A percentile compares a stretch with the other conserved stretches of the same genome.
Evolutionary conservation across 2,113 vertebrate species (phyloP).

Genomic region (Plestiodon gilberti): DNA sequence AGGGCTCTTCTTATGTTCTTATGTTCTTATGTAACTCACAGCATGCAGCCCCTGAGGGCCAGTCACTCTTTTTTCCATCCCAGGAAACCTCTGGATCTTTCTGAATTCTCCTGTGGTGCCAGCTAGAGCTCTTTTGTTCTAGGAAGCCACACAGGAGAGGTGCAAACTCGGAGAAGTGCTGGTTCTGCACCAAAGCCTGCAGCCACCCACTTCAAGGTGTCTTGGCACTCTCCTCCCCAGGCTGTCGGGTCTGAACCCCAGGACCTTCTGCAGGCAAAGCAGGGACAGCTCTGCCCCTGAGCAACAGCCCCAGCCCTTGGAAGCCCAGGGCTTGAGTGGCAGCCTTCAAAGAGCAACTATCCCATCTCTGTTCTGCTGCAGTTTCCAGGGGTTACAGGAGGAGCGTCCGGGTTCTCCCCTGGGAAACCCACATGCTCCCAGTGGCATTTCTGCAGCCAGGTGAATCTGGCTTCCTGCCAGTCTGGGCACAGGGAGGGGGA

Average conservation of each 20-base stretch:
- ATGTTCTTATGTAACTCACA: no score
- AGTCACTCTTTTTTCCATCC: not conserved
- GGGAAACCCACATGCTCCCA: not conserved
- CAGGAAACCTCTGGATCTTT: not conserved
- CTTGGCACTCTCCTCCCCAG: no score
- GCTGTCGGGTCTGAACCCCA: no score
- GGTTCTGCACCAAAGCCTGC: no score
- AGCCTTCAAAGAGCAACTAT: no score
- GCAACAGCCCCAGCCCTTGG: not conserved
- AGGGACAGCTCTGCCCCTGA: not conserved
- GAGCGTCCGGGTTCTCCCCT: not conserved
- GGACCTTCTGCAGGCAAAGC: no score
- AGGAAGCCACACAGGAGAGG: not conserved
- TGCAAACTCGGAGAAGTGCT: not conserved
- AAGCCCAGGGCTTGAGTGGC: not conserved
- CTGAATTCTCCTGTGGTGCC: not conserved
- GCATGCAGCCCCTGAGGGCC: no score
- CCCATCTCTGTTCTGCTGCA: not conserved
- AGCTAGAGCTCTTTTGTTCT: not conserved
- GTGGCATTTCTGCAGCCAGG: not conserved
- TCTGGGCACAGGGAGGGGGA: not conserved
- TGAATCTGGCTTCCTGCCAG: not conserved
- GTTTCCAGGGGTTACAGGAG: not conserved
- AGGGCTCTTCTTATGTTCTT: no score
- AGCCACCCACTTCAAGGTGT: no score